These are phyloP conservation scores for Harpalus rufipes DNA, from an alignment of 2,888 invertebrate species.

Conservation along the genomic window DNA sequence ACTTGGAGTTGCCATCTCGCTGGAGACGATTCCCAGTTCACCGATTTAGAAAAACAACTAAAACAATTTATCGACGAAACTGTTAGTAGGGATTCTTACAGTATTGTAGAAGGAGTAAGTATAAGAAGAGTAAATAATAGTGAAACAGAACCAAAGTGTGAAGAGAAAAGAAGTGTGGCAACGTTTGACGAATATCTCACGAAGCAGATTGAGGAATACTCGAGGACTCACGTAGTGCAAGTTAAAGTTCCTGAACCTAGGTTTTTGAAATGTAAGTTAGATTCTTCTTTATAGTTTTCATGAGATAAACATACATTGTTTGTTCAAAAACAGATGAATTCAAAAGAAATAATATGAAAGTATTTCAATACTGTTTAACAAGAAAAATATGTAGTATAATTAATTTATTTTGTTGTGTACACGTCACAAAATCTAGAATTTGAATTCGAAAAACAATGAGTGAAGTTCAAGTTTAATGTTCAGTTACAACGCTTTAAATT, in stretches of 20 bases:
- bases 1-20: neutral
- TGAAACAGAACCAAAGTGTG: slow-evolving; percentile 66
- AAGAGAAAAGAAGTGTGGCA: slow-evolving; percentile 74
- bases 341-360: neutral
- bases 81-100: slow-evolving; percentile 79
- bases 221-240: slow-evolving; percentile 81
- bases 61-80: slow-evolving; percentile 81
- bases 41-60: slow-evolving; percentile 78
- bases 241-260: slow-evolving; percentile 85
- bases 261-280: slow-evolving; percentile 78
- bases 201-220: slow-evolving; percentile 81
- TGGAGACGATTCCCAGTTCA: slow-evolving; percentile 71
- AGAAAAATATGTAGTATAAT: no score
- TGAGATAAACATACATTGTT: neutral
- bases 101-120: slow-evolving; percentile 81
- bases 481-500: no score
- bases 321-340: neutral
- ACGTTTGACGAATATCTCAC: slow-evolving; percentile 80
- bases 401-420: no score
- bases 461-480: no score
- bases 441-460: no score
- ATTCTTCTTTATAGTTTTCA: neutral
- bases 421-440: no score
- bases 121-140: slow-evolving; percentile 75
- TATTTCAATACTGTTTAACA: no score